Evolutionary conservation across 2,888 invertebrate species (phyloP), one percentile per base, ranked within the genome.

Genomic region (Erannis defoliaria): DNA sequence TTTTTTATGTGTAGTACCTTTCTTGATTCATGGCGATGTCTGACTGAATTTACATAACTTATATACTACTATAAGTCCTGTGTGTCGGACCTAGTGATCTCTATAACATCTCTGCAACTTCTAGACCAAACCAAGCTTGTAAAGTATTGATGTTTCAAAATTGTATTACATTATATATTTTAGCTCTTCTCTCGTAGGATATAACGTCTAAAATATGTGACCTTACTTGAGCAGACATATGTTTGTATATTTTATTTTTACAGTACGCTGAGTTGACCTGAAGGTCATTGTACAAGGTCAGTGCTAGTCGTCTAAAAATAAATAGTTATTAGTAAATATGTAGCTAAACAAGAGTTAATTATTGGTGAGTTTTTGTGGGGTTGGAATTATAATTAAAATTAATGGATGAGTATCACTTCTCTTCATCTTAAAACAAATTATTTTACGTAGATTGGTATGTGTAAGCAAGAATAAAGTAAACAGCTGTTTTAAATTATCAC

Each of bases 281-380:
- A 65, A 70, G 71, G 72, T 68, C 55, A 19, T 19, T 59, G 14
- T n/a, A 19, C 64, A 54, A 66, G 63, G 70, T 57, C 48, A 38
- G 37, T 66, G 59, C 66, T 53, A 50, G 58, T 48, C 48, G 10
- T 54, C 40, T 67, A 56, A 57, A 26, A 45, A 62, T 59, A 61
- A 29, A 38, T 40, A 45, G 37, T 23, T 8, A 29, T 33, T 33
- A 33, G 19, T 40, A 19, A 40, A 37, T 49, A 29, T 18, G 16
- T 14, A 43, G 18, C 16, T 37, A 38, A 55, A 46, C 29, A 38
- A 46, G 8, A 10, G 23, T 3, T 45, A 26, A 45, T 37, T 37
- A 26, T 4, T 18, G 26, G 10, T 5, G 18, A 5, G 33, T 45
- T 55, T 46, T 46, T 55, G 26, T 55, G 40, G 1, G 23, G 57